phyloP scores from a whole-genome alignment of 2,113 vertebrate genomes.

The Cygnus buccinator region DNA sequence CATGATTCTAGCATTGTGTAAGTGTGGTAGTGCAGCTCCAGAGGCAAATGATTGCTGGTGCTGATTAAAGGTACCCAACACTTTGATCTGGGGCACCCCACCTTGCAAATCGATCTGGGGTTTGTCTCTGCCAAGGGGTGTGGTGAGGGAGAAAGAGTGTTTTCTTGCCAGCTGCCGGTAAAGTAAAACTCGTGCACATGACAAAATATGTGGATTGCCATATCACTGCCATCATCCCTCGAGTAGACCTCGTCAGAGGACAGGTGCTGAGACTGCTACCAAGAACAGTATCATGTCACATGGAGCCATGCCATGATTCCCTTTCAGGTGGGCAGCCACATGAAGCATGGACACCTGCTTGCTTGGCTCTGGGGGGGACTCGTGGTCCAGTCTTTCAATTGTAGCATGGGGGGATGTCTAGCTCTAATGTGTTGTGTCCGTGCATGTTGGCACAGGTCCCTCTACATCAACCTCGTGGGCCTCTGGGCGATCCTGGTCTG shows the following conservation, averaged over 20 bases:
- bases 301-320: fast-evolving
- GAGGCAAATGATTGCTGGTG: background rate
- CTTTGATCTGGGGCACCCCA: background rate
- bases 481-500: conserved; percentile 85
- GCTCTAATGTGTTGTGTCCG: background rate
- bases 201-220: background rate
- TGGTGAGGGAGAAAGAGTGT: background rate
- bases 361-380: fast-evolving
- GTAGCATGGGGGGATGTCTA: background rate
- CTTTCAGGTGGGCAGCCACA: fast-evolving
- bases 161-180: background rate
- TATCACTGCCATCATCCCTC: fast-evolving
- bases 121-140: background rate
- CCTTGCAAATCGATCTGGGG: background rate
- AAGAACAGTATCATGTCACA: background rate
- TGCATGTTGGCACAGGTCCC: conserved; percentile 77
- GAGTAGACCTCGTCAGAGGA: background rate
- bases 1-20: background rate
- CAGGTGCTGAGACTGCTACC: background rate
- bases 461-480: conserved; percentile 91
- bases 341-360: fast-evolving
- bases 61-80: background rate
- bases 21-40: background rate
- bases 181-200: fast-evolving
- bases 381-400: background rate